phyloP scores from a whole-genome alignment of 2,888 invertebrate species.

The Hydraecia micacea region DNA sequence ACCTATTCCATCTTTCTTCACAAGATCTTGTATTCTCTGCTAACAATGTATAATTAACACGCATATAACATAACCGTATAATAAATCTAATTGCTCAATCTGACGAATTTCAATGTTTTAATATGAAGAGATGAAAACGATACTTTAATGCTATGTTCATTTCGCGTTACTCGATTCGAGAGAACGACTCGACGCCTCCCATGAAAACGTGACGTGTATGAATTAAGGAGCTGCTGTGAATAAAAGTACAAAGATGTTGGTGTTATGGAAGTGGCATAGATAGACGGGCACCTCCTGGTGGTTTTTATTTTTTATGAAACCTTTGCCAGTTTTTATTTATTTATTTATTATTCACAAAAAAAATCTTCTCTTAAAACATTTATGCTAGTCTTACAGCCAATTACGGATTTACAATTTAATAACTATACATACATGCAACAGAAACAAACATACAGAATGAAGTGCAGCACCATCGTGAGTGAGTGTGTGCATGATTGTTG shows the following conservation, averaged over 20 bases:
- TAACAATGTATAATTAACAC: constrained; percentile 16
- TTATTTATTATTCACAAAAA: too few species aligned
- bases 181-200: constrained; percentile 80
- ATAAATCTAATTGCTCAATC: constrained; percentile 55
- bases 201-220: constrained; percentile 86
- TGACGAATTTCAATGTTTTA: constrained; percentile 67
- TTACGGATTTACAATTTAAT: too few species aligned
- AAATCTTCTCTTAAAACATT: too few species aligned
- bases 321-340: too few species aligned
- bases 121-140: constrained; percentile 76
- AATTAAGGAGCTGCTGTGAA: constrained; percentile 83
- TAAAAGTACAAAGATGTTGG: constrained; percentile 69
- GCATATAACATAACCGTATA: constrained; percentile 17
- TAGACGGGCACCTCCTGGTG: neutral
- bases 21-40: neutral
- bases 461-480: too few species aligned
- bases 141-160: constrained; percentile 80
- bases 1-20: neutral
- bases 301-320: neutral
- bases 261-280: constrained; percentile 65
- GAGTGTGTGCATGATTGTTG: too few species aligned
- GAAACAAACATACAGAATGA: too few species aligned
- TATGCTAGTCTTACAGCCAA: too few species aligned
- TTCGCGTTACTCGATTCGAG: constrained; percentile 80
- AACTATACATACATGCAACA: too few species aligned